Evolutionary conservation across 2,113 vertebrate genomes (phyloP), one percentile per base, ranked within the genome.

Genomic region (Lichenostomus cassidix): DNA sequence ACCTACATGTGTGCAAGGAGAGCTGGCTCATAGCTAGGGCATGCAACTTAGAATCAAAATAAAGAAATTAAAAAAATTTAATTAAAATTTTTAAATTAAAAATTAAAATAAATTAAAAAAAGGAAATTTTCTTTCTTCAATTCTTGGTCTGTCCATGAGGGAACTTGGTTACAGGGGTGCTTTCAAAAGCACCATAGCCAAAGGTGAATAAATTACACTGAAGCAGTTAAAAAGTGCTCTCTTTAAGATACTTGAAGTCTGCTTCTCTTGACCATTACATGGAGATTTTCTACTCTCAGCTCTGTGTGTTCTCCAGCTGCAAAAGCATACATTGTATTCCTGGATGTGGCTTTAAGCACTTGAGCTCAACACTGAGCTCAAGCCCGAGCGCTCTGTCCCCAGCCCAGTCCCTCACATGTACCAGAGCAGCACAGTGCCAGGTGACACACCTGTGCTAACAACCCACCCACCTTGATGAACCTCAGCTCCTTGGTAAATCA

Each of bases 51-150:
- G 7, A 58, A 58, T 28, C 8, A 41, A 62, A 62, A 84, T 6
- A 60, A 60, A 59, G 4, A 70, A 37, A 18, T 19, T 4, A 8
- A 8, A 33, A 0, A 60, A 50, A 55, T n/a, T n/a, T n/a, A n/a
- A n/a, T n/a, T n/a, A n/a, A n/a, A n/a, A n/a, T n/a, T n/a, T n/a
- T n/a, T n/a, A n/a, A n/a, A n/a, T n/a, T n/a, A n/a, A n/a, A 70
- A 37, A 18, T 19, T 4, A 8, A 8, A 33, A 0, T n/a, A n/a
- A n/a, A n/a, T n/a, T n/a, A 60, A 50, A 55, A 0, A 7, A 47
- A 56, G 3, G 65, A 76, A 71, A 5, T 15, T 41, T 74, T 65
- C 2, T 64, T 80, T 83, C 46, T 59, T 63, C 74, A 70, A 59
- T 18, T 77, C 55, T 80, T 55, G 13, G 6, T 79, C 39, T 69